Evolutionary conservation across 1,140 invertebrate species (phyloP).

Genomic region (Piezodorus guildinii): DNA sequence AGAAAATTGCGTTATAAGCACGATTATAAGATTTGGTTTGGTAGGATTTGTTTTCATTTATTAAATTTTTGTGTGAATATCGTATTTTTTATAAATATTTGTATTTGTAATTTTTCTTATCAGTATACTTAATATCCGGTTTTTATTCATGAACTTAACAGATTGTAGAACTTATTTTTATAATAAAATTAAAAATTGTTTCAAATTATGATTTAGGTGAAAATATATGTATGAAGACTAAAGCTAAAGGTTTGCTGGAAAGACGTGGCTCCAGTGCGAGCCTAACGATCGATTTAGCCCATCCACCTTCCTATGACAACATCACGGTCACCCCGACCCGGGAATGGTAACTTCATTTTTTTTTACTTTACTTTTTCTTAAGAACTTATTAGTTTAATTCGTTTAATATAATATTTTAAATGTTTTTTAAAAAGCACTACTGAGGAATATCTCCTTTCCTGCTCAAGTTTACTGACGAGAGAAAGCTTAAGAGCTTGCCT

Average conservation of each 20-base stretch:
- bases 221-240: conserved; percentile 25
- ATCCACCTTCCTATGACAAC: conserved; percentile 27
- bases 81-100: too few relatives aligned
- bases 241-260: conserved; percentile 56
- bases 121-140: too few relatives aligned
- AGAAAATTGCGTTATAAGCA: too few relatives aligned
- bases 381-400: too few relatives aligned
- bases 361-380: too few relatives aligned
- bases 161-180: too few relatives aligned
- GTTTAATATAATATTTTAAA: neutral
- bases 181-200: too few relatives aligned
- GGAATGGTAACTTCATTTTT: conserved; percentile 36
- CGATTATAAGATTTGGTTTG: too few relatives aligned
- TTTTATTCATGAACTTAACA: too few relatives aligned
- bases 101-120: too few relatives aligned
- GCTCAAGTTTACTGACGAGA: conserved; percentile 51
- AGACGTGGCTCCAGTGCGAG: conserved; percentile 75
- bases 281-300: conserved; percentile 54
- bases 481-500: conserved; percentile 53
- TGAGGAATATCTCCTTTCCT: conserved; percentile 52
- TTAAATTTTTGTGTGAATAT: too few relatives aligned
- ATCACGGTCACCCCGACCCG: conserved; percentile 33
- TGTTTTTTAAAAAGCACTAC: conserved; percentile 38
- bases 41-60: too few relatives aligned
- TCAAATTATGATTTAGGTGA: neutral